phyloP scores from a whole-genome alignment of 2,888 invertebrate genomes.

The Lamellibrachia satsuma region DNA sequence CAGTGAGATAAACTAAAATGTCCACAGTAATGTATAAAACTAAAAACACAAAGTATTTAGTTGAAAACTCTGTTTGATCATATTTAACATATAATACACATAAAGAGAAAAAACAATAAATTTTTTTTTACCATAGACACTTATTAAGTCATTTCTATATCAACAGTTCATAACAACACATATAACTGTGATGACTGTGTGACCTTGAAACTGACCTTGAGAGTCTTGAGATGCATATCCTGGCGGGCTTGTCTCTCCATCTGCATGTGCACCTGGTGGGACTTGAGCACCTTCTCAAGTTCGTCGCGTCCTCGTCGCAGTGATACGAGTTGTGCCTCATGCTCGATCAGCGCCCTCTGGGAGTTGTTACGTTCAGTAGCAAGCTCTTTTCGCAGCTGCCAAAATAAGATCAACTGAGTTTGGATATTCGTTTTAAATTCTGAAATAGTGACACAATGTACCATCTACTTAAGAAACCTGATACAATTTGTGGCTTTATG shows the following conservation, averaged over 20 bases:
- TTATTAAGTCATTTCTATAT: too few relatives aligned
- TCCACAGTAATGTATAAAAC: too few relatives aligned
- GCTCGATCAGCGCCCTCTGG: slow-evolving; percentile 33
- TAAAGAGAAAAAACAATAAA: too few relatives aligned
- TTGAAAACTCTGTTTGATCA: too few relatives aligned
- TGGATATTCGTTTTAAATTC: not conserved
- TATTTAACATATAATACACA: too few relatives aligned
- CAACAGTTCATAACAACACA: too few relatives aligned
- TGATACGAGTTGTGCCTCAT: slow-evolving; percentile 50
- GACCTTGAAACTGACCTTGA: slow-evolving; percentile 47
- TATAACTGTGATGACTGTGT: not conserved
- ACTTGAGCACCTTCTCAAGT: slow-evolving; percentile 49
- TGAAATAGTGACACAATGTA: not conserved
- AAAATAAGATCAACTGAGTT: not conserved
- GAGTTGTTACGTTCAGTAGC: slow-evolving; percentile 28
- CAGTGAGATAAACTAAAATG: too few relatives aligned
- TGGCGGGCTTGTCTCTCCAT: slow-evolving; percentile 53
- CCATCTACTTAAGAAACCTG: not conserved
- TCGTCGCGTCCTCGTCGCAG: slow-evolving; percentile 47
- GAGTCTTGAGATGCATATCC: slow-evolving; percentile 55
- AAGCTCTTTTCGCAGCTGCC: not conserved
- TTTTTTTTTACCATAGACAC: too few relatives aligned
- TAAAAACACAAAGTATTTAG: too few relatives aligned
- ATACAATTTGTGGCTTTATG: not conserved
- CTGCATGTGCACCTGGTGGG: slow-evolving; percentile 49